These are phyloP conservation scores for Cranoglanis bouderius DNA, from an alignment of 2,113 vertebrate species.

Conservation along the genomic window DNA sequence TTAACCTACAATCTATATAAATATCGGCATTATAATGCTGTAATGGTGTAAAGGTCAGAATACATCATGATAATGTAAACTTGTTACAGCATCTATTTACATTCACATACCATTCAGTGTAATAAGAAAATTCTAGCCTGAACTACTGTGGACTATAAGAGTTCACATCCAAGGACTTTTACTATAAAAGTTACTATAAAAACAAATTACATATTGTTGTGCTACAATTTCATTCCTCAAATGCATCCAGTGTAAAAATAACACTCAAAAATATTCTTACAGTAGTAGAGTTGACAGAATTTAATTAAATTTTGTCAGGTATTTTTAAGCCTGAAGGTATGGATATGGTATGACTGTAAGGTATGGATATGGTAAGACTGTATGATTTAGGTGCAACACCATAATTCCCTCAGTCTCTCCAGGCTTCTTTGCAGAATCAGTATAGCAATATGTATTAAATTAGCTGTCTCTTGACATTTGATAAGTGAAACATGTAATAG, in stretches of 20 bases:
- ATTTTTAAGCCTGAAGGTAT: not conserved
- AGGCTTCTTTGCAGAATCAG: conserved; percentile 24
- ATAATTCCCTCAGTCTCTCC: conserved; percentile 40
- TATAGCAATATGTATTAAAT: conserved; percentile 40
- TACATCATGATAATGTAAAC: not conserved
- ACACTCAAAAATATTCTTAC: not conserved
- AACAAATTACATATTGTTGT: not conserved
- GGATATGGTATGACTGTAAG: too few species aligned
- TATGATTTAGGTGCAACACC: not conserved
- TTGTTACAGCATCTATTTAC: not conserved
- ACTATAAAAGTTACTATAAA: not conserved
- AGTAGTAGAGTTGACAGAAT: not conserved
- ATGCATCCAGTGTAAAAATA: not conserved
- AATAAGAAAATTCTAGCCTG: not conserved
- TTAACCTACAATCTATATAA: not conserved
- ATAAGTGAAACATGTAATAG: conserved; percentile 52
- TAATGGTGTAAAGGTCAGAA: not conserved
- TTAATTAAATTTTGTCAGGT: not conserved
- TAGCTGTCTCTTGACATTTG: conserved; percentile 45
- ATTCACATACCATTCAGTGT: not conserved
- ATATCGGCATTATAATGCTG: not conserved
- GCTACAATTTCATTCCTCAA: not conserved
- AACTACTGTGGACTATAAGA: not conserved
- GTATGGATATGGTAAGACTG: not conserved
- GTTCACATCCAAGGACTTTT: not conserved